Conservation (phyloP, 2,797 vertebrate species). For the Ctenochaetus hawaiiensis region DNA sequence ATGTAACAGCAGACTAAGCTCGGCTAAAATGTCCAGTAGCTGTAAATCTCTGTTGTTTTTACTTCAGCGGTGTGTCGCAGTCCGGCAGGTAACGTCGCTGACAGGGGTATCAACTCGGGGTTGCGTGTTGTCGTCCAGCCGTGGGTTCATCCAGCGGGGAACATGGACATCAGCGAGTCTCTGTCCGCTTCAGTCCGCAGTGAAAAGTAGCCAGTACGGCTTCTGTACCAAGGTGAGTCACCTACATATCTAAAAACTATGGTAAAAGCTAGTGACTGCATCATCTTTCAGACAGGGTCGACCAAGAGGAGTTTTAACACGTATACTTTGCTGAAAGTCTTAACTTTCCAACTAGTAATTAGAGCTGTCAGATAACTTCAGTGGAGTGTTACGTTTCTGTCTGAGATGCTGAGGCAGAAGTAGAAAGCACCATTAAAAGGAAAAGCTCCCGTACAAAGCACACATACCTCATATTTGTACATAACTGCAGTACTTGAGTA, state of each 20-base stretch:
- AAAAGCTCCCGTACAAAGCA: no score
- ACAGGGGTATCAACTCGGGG: background rate
- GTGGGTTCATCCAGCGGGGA: constrained; percentile 35
- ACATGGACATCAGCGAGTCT: constrained; percentile 4
- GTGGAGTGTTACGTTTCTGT: no score
- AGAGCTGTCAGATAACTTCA: no score
- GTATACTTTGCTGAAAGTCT: no score
- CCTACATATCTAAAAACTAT: background rate
- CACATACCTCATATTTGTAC: no score
- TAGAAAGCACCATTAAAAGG: no score
- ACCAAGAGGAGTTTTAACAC: no score
- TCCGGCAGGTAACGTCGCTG: background rate
- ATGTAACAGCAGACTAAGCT: background rate
- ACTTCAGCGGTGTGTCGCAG: constrained; percentile 60
- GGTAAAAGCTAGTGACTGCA: no score
- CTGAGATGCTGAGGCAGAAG: no score
- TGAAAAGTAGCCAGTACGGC: background rate
- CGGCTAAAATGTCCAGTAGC: constrained; percentile 55
- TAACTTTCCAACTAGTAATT: no score
- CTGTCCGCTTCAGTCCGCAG: constrained; percentile 17
- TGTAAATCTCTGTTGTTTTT: constrained; percentile 42
- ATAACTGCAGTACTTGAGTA: no score
- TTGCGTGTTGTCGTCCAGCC: background rate
- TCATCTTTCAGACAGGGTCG: background rate
- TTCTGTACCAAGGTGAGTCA: constrained; percentile 69